Conservation (phyloP, 2,797 vertebrate genomes). For the Sebastes vulpes region DNA sequence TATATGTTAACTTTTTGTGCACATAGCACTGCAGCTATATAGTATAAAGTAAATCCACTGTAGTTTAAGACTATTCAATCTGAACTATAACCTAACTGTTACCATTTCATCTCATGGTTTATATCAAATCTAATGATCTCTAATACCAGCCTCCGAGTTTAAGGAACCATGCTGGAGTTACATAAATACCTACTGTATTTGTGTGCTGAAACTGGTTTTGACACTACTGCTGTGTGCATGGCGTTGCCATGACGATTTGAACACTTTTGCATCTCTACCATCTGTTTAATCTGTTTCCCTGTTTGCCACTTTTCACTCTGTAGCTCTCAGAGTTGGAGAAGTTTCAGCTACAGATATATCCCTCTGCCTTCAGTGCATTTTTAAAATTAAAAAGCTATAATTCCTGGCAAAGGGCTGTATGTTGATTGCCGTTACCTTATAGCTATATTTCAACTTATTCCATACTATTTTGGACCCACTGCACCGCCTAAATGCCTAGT, state of each 20-base stretch:
- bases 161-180: no score
- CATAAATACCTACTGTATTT: background rate
- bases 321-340: background rate
- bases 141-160: background rate
- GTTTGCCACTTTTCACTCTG: background rate
- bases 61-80: no score
- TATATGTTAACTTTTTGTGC: no score
- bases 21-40: no score
- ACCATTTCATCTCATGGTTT: background rate
- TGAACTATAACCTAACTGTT: background rate
- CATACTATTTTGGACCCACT: no score
- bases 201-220: background rate
- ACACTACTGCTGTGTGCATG: background rate
- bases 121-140: background rate
- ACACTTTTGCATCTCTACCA: background rate
- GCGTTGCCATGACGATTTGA: slow-evolving; percentile 35
- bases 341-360: background rate
- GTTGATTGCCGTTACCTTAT: no score
- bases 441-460: background rate
- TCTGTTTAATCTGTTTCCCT: background rate
- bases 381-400: background rate
- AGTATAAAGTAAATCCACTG: no score
- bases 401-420: no score
- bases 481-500: background rate
- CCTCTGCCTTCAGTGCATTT: background rate